A percentile compares a stretch with the other conserved stretches of the same genome.
These are phyloP conservation scores for Dione vanillae DNA, from an alignment of 2,888 invertebrate genomes.

Conservation along the genomic window DNA sequence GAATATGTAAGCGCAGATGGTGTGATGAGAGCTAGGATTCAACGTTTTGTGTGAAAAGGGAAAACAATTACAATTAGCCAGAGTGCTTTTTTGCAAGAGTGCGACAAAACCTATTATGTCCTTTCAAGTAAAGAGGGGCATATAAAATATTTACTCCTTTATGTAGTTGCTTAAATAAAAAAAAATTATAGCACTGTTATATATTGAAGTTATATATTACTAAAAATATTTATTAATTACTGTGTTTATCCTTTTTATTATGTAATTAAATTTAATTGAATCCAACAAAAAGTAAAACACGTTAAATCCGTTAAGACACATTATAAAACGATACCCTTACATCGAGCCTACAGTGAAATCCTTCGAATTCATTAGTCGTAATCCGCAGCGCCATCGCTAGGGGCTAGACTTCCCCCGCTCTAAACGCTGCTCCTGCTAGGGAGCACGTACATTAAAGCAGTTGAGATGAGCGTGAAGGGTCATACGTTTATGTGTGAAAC, in stretches of 20 bases:
- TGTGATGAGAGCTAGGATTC: slow-evolving; percentile 42
- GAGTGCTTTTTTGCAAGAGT: slow-evolving; percentile 18
- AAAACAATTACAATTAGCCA: slow-evolving; percentile 23
- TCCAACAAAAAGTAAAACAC: background rate
- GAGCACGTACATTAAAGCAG: slow-evolving; percentile 53
- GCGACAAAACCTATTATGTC: background rate
- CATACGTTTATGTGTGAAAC: slow-evolving; percentile 44
- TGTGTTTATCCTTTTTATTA: background rate
- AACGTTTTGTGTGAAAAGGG: slow-evolving; percentile 40
- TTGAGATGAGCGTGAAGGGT: slow-evolving; percentile 44
- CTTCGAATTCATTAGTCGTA: slow-evolving; percentile 61
- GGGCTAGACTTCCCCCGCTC: slow-evolving; percentile 61
- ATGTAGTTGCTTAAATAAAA: no score
- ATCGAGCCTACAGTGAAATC: slow-evolving; percentile 51
- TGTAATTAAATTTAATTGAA: no score
- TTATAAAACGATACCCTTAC: slow-evolving; percentile 39
- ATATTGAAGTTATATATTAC: no score
- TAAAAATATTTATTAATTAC: no score
- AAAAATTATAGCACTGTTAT: background rate
- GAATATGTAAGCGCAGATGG: slow-evolving; percentile 59
- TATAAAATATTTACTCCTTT: slow-evolving; percentile 19
- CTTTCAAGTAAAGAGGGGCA: slow-evolving; percentile 1
- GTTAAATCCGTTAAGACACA: slow-evolving; percentile 5
- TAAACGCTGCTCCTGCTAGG: slow-evolving; percentile 48
- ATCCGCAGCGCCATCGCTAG: slow-evolving; percentile 51